Evolutionary conservation across 2,888 invertebrate genomes (phyloP).

Genomic region (Aspidiotus destructor): DNA sequence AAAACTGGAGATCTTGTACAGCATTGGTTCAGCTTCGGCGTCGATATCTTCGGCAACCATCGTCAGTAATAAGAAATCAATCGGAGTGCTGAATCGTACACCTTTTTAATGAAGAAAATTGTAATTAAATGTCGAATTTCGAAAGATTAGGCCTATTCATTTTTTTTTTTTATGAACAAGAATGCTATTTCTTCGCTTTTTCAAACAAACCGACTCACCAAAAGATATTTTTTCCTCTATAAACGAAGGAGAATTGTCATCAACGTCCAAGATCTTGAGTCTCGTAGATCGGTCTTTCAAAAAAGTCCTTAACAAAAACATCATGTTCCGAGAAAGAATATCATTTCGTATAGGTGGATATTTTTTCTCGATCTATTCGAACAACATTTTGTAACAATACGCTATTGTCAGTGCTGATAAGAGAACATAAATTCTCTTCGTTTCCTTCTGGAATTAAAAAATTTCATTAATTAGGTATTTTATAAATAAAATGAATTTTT

Average conservation of each 20-base stretch:
- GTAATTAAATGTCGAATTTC: neutral
- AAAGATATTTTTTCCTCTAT: slow-evolving; percentile 53
- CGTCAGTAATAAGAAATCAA: slow-evolving; percentile 59
- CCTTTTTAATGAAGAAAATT: slow-evolving; percentile 41
- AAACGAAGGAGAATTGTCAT: slow-evolving; percentile 65
- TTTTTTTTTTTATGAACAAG: neutral
- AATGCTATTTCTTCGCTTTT: neutral
- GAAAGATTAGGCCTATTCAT: slow-evolving; percentile 1
- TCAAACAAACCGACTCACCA: slow-evolving; percentile 41
- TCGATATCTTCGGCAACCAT: slow-evolving; percentile 60
- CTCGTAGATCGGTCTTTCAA: slow-evolving; percentile 56
- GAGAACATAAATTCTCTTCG: slow-evolving; percentile 52
- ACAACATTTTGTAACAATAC: slow-evolving; percentile 53
- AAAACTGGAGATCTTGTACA: slow-evolving; percentile 53
- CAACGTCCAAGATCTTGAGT: slow-evolving; percentile 59
- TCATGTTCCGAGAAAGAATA: no score
- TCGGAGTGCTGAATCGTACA: slow-evolving; percentile 61
- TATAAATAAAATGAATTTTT: no score
- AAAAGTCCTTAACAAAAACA: slow-evolving; percentile 49
- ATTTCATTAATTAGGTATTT: neutral
- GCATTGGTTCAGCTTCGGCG: slow-evolving; percentile 54
- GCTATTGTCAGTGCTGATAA: slow-evolving; percentile 55
- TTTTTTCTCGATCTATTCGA: slow-evolving; percentile 56
- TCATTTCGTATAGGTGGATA: no score
- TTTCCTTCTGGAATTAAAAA: slow-evolving; percentile 52